phyloP scores from a whole-genome alignment of 2,113 vertebrate species.

The Dicaeum eximium region DNA sequence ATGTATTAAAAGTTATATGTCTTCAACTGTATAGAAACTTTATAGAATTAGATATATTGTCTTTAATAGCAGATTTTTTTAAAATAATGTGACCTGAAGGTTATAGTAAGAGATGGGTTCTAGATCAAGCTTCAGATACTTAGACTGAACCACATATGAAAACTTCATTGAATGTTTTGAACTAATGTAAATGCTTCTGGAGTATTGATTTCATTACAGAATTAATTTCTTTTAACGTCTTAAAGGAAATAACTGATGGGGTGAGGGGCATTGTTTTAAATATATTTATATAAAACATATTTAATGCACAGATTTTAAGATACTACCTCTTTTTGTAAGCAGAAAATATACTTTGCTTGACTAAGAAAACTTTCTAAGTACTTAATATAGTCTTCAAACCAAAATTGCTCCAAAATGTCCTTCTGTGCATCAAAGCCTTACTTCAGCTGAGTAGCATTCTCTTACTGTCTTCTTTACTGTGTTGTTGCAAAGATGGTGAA shows the following conservation, averaged over 20 bases:
- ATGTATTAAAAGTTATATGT: background rate
- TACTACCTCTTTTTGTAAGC: background rate
- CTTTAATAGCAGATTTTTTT: background rate
- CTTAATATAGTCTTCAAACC: background rate
- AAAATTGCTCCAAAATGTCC: background rate
- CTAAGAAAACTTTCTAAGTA: background rate
- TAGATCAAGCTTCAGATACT: background rate
- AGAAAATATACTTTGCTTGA: background rate
- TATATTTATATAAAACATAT: background rate
- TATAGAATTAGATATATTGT: background rate
- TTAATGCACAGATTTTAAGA: background rate
- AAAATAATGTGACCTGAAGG: background rate
- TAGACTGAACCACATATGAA: background rate
- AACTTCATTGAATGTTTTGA: background rate
- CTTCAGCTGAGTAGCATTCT: background rate
- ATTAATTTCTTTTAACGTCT: background rate
- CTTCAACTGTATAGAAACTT: background rate
- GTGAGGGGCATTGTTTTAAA: background rate
- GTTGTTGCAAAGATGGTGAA: background rate
- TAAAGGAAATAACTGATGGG: background rate
- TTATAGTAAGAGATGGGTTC: background rate
- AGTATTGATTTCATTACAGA: background rate
- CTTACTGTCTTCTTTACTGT: background rate
- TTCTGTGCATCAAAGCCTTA: background rate
- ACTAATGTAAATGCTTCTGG: background rate